Base-by-base conservation (phyloP, 1,140 invertebrate species). In the Manduca sexta region DNA sequence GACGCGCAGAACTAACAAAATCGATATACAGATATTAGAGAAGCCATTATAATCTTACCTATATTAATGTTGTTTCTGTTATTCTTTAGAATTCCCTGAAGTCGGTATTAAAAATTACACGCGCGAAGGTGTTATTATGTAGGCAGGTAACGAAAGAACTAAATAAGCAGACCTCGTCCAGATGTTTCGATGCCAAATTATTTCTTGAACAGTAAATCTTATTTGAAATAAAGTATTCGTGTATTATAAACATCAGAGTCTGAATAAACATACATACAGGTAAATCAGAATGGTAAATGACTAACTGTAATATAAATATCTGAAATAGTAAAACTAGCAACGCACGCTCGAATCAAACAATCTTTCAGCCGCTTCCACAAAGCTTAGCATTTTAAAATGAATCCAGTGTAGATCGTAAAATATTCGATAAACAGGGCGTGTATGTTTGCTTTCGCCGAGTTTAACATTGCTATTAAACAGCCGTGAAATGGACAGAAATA, bases 381-480 rank as follows among this genome's bases (percentile, higher is more conserved):
- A 75, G 68, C 71, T 76, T 67, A 72, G 69, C 64, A 80, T 83
- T 85, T 83, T 82, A 79, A 83, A 84, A 81, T 81, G 66, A 79
- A 82, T 78, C 67, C 64, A 64, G 65, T 65, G 61, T 64, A 72
- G 64, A 76, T 85, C 77, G 82, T 85, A 79, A 83, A 85, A 85
- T 85, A 83, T 85, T 84, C 69, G 65, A 78, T 83, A 85, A 85
- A 85, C 79, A 83, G 68, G 70, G 74, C 69, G 73, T 61, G 65
- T 79, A 54, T 84, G 74, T 83, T 81, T 81, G 77, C 77, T 80
- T 84, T 80, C 66, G 75, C 69, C 68, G 73, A 76, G 64, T 79
- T 79, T 78, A 81, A 80, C 81, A 80, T 81, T 83, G 79, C 81
- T 84, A 83, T 84, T 76, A 83, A 83, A 83, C 81, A 83, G 79